A percentile compares a stretch with the other conserved stretches of the same genome.
Evolutionary conservation across 2,888 invertebrate species (phyloP).

Genomic region (Aphidius colemani): DNA sequence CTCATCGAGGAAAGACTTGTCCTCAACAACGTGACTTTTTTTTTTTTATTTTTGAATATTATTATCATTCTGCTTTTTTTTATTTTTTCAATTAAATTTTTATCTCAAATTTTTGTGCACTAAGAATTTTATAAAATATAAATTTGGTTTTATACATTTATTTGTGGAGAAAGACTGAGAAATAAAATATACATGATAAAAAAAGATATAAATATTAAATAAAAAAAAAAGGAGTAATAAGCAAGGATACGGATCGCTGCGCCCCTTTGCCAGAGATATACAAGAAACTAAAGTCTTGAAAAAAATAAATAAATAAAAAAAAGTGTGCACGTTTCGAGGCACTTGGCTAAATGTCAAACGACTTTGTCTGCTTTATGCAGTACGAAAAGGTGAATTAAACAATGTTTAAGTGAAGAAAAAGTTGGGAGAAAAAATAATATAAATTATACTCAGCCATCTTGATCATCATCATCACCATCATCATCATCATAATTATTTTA

Average conservation of each 20-base stretch:
- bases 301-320: no score
- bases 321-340: conserved; percentile 22
- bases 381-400: conserved; percentile 6
- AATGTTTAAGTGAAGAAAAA: not conserved
- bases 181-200: not conserved
- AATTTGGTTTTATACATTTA: not conserved
- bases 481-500: no score
- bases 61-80: not conserved
- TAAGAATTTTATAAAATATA: not conserved
- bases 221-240: conserved; percentile 18
- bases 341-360: conserved; percentile 29
- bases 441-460: no score
- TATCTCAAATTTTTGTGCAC: not conserved
- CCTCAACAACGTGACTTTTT: not conserved
- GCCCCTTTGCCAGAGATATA: conserved; percentile 33
- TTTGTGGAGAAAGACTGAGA: not conserved
- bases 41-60: not conserved
- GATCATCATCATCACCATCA: no score
- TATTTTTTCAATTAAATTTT: not conserved
- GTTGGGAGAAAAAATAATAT: no score
- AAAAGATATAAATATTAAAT: not conserved
- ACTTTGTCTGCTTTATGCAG: conserved; percentile 8
- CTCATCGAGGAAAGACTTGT: conserved; percentile 15
- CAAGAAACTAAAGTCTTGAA: conserved; percentile 16
- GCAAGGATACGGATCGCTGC: conserved; percentile 39